Percentiles rank a stretch among this genome's conserved stretches.
These are phyloP conservation scores for Zosterops pallidus DNA, from an alignment of 2,113 vertebrate genomes.

Conservation along the genomic window DNA sequence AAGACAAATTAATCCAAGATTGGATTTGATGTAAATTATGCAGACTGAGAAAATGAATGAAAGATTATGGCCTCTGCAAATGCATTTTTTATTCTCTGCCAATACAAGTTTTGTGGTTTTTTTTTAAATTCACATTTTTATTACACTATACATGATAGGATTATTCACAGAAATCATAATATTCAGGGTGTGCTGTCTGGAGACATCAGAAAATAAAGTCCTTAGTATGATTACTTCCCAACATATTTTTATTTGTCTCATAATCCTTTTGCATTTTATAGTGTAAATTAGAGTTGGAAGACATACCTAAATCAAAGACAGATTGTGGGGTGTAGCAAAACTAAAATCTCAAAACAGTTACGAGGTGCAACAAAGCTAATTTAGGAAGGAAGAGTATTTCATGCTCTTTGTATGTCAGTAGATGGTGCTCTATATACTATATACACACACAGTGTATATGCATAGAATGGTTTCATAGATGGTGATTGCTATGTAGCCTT, in stretches of 20 bases:
- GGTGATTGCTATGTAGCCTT: neutral
- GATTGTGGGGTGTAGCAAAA: neutral
- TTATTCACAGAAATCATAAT: neutral
- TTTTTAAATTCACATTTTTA: neutral
- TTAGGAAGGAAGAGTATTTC: neutral
- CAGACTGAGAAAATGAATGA: neutral
- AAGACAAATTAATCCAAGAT: neutral
- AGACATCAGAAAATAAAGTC: neutral
- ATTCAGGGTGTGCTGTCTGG: neutral
- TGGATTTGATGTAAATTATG: neutral
- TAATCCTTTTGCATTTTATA: neutral
- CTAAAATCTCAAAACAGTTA: neutral
- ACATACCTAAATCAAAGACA: neutral
- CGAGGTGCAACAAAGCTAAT: neutral
- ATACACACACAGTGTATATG: neutral
- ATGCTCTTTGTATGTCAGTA: neutral
- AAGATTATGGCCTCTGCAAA: neutral
- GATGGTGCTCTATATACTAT: neutral
- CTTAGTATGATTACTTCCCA: neutral
- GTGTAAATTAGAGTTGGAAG: neutral
- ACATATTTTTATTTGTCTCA: neutral
- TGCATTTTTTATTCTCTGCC: neutral
- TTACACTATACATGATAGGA: neutral
- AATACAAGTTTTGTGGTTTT: neutral
- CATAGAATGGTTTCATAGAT: neutral